Conservation (phyloP, 1,140 invertebrate species). For the Meloidogyne hapla region DNA sequence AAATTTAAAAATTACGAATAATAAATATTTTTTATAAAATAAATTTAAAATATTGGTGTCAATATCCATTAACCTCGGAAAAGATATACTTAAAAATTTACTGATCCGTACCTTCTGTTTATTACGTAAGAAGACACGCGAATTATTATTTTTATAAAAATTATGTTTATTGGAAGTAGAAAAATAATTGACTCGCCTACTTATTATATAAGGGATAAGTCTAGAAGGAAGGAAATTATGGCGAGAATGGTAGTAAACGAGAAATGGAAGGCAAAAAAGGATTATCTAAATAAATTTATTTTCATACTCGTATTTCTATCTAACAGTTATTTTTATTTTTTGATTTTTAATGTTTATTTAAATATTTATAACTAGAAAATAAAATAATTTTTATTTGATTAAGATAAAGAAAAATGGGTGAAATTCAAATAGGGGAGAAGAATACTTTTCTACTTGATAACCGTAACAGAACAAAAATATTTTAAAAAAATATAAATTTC, state of each 20-base stretch:
- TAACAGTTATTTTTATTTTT: neutral
- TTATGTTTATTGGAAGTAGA: neutral
- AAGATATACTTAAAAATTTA: too few relatives aligned
- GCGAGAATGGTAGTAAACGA: neutral
- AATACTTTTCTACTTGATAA: too few relatives aligned
- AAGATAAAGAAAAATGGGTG: too few relatives aligned
- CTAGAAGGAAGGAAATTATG: neutral
- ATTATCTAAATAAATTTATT: neutral
- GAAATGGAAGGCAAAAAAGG: neutral
- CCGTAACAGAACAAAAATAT: too few relatives aligned
- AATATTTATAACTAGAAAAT: too few relatives aligned
- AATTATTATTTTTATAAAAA: neutral
- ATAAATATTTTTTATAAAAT: too few relatives aligned
- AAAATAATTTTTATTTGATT: too few relatives aligned
- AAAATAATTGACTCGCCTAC: neutral
- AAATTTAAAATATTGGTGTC: too few relatives aligned
- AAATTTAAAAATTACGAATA: too few relatives aligned
- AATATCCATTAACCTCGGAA: too few relatives aligned
- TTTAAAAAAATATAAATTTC: too few relatives aligned
- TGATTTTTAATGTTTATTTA: neutral
- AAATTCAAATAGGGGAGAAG: too few relatives aligned
- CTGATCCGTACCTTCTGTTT: neutral
- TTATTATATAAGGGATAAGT: neutral
- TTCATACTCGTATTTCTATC: neutral
- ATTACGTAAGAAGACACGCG: neutral